Percentiles rank a stretch among this genome's conserved stretches.
Evolutionary conservation across 2,888 invertebrate species (phyloP).

Genomic region (Mystacides longicornis): DNA sequence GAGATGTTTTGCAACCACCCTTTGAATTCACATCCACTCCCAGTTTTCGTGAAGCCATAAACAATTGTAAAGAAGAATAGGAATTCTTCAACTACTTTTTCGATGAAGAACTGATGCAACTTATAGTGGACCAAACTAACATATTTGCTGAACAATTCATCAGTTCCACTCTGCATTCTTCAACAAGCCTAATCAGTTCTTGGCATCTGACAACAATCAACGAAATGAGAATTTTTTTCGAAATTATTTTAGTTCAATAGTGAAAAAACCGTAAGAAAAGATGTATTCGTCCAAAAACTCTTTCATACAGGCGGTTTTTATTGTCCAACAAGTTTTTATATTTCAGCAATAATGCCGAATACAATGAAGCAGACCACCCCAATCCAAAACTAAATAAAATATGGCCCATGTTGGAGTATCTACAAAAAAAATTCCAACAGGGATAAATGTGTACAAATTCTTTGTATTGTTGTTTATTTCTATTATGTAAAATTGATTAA

Average conservation of each 20-base stretch:
- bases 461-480: too few species aligned
- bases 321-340: background rate
- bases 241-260: background rate
- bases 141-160: background rate
- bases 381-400: slow-evolving; percentile 21
- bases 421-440: slow-evolving; percentile 12
- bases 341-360: background rate
- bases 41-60: background rate
- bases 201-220: background rate
- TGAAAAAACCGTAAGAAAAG: background rate
- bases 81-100: background rate
- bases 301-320: background rate
- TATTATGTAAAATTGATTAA: too few species aligned
- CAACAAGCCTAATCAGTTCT: background rate
- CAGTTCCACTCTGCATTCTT: background rate
- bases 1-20: background rate
- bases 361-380: slow-evolving; percentile 11
- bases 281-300: background rate
- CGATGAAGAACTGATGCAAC: background rate
- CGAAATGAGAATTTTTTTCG: background rate
- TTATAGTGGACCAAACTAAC: background rate
- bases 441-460: too few species aligned
- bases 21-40: background rate
- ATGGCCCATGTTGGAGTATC: slow-evolving; percentile 17
- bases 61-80: background rate